Conservation (phyloP, 2,888 invertebrate species). For the Tipula confusa region DNA sequence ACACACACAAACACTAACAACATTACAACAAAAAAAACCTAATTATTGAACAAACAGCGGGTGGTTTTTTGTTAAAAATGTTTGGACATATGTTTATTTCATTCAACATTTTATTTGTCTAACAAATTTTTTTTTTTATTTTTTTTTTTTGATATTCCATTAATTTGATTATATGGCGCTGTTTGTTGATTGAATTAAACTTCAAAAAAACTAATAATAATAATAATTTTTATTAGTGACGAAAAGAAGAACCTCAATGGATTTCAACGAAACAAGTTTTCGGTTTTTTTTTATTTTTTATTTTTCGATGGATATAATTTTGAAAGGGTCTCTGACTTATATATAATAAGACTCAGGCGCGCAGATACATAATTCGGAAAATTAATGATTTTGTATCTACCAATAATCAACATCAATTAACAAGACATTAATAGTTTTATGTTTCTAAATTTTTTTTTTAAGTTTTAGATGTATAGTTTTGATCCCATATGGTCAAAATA, state of each 20-base stretch:
- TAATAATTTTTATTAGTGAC: conserved; percentile 28
- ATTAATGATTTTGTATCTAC: conserved; percentile 12
- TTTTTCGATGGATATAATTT: not conserved
- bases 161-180: conserved; percentile 29
- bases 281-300: no score
- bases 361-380: not conserved
- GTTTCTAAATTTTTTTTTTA: not conserved
- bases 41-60: conserved; percentile 29
- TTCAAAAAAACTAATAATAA: not conserved
- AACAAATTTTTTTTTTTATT: not conserved
- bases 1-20: not conserved
- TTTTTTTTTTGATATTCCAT: conserved; percentile 20
- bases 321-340: conserved; percentile 28
- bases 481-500: not conserved
- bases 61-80: conserved; percentile 10
- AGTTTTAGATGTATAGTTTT: not conserved
- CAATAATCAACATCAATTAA: conserved; percentile 16
- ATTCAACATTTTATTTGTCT: conserved; percentile 26
- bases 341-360: not conserved
- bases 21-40: not conserved
- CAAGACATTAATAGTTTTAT: not conserved
- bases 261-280: conserved; percentile 6
- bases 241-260: not conserved
- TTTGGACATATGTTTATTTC: conserved; percentile 29
- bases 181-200: conserved; percentile 29